A percentile compares a stretch with the other conserved stretches of the same genome.
Conservation (phyloP, 2,113 vertebrate genomes). For the Falco punctatus region DNA sequence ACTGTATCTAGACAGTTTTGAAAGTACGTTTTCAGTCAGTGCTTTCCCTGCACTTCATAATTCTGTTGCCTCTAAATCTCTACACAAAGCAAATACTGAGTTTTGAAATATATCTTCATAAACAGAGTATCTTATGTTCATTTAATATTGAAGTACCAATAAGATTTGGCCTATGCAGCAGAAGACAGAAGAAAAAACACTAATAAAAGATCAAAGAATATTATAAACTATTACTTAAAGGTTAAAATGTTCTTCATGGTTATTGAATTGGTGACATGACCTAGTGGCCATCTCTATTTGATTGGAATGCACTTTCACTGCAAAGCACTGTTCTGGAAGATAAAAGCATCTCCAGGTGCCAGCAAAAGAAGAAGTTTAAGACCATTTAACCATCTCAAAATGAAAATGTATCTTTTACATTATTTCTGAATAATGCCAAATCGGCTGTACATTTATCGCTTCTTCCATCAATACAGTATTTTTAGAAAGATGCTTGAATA, state of each 20-base stretch:
- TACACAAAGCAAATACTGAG: background rate
- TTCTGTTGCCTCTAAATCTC: conserved; percentile 32
- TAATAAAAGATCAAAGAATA: background rate
- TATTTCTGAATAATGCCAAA: background rate
- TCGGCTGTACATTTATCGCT: background rate
- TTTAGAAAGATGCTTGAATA: background rate
- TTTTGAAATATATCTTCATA: conserved; percentile 9
- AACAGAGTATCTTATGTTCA: background rate
- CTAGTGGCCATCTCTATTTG: background rate
- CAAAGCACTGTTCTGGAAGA: background rate
- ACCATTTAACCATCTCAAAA: background rate
- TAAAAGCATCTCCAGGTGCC: background rate
- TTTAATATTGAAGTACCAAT: conserved; percentile 48
- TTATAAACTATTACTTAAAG: background rate
- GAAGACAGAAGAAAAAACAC: background rate
- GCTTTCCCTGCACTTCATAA: background rate
- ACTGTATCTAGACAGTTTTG: background rate
- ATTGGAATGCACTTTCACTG: background rate
- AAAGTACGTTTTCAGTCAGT: background rate
- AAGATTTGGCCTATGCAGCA: background rate
- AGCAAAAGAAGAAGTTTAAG: background rate
- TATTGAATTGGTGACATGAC: background rate
- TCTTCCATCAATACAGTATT: background rate
- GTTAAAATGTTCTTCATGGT: background rate
- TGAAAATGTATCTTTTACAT: background rate